Percentiles rank a stretch among this genome's conserved stretches.
These are phyloP conservation scores for Halocynthia aurantium DNA, from an alignment of 23 tunicate species.

Conservation along the genomic window DNA sequence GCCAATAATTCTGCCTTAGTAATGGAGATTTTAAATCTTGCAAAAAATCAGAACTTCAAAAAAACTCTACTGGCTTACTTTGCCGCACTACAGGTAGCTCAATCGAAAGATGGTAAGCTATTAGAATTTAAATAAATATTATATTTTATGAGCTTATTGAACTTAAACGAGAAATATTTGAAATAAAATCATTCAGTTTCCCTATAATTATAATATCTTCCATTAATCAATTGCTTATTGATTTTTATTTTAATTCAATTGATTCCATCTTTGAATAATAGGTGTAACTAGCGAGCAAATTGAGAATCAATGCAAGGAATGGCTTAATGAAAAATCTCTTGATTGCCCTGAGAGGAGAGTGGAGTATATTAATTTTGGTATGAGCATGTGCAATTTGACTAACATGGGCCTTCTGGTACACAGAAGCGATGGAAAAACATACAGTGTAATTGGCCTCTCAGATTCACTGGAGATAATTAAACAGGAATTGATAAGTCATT, in stretches of 20 bases:
- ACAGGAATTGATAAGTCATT: conserved; percentile 5
- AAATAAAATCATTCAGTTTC: background rate
- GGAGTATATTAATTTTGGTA: background rate
- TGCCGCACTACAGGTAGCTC: conserved; percentile 40
- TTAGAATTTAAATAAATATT: background rate
- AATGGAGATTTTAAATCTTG: conserved; percentile 45
- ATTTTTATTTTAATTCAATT: too few species aligned
- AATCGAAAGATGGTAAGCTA: conserved; percentile 4
- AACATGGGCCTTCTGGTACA: background rate
- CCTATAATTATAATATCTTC: too few species aligned
- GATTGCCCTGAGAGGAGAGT: background rate
- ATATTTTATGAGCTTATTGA: background rate
- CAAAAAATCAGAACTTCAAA: conserved; percentile 38
- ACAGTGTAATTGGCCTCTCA: background rate
- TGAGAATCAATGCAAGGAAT: background rate
- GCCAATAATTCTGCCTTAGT: conserved; percentile 71
- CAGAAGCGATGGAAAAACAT: background rate
- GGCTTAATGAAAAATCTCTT: background rate
- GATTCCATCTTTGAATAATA: background rate
- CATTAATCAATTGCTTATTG: too few species aligned
- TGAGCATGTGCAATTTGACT: conserved; percentile 1
- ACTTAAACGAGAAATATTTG: background rate
- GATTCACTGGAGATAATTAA: background rate
- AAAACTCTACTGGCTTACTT: conserved; percentile 62
- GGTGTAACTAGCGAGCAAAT: background rate